These are phyloP conservation scores for Carduelis carduelis DNA, from an alignment of 2,797 vertebrate genomes.

Conservation along the genomic window DNA sequence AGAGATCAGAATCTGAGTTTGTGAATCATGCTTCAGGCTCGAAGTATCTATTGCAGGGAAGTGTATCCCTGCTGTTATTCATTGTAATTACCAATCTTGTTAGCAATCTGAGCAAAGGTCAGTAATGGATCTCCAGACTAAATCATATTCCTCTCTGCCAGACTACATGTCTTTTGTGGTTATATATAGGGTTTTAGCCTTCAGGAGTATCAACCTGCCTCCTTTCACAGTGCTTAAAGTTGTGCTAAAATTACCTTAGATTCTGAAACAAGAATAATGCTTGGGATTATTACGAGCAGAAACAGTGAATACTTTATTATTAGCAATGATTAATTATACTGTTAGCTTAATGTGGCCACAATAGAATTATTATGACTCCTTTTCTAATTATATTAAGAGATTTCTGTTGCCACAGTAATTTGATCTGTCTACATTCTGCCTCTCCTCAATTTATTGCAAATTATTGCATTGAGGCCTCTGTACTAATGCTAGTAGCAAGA, in stretches of 20 bases:
- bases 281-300: not conserved
- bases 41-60: not conserved
- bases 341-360: constrained; percentile 32
- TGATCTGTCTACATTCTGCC: constrained; percentile 11
- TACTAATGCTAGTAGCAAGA: not conserved
- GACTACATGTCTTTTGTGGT: not conserved
- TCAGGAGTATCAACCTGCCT: not conserved
- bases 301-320: constrained; percentile 15
- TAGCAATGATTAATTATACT: constrained; percentile 43
- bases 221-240: not conserved
- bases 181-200: not conserved
- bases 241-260: not conserved
- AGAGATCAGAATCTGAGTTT: not conserved
- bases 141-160: not conserved
- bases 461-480: not conserved
- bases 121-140: not conserved
- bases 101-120: constrained; percentile 12
- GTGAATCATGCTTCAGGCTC: not conserved
- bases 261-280: not conserved
- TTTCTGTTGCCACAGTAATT: constrained; percentile 26
- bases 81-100: not conserved
- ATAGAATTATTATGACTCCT: constrained; percentile 20
- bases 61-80: not conserved
- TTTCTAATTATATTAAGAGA: constrained; percentile 38
- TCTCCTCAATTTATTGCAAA: constrained; percentile 4